Percentiles rank a stretch among this genome's conserved stretches.
Conservation (phyloP, 2,797 vertebrate species). For the Setipinna tenuifilis region DNA sequence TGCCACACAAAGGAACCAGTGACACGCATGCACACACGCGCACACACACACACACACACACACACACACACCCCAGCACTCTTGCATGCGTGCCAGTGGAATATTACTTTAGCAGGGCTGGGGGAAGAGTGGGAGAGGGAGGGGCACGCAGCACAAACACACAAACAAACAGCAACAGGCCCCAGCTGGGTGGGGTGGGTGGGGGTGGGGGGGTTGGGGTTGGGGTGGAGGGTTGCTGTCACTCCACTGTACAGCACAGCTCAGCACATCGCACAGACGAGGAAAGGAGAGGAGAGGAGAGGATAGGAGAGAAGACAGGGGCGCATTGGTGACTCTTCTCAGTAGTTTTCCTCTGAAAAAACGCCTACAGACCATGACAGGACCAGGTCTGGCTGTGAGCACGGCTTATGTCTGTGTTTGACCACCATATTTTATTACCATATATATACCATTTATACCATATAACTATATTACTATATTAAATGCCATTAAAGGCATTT, state of each 20-base stretch:
- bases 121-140: constrained; percentile 49
- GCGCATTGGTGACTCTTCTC: not conserved
- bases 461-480: not conserved
- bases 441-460: too few relatives aligned
- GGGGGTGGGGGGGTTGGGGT: constrained; percentile 19
- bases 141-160: constrained; percentile 57
- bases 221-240: constrained; percentile 30
- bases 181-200: constrained; percentile 48
- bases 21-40: not conserved
- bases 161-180: constrained; percentile 58
- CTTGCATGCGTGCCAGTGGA: constrained; percentile 58
- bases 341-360: constrained; percentile 1
- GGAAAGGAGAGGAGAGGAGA: not conserved
- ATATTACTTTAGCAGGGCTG: constrained; percentile 65
- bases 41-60: too few relatives aligned
- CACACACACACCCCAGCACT: not conserved
- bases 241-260: not conserved
- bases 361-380: not conserved
- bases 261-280: not conserved
- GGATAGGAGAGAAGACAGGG: not conserved
- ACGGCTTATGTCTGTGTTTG: not conserved
- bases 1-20: not conserved
- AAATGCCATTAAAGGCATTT: not conserved
- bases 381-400: not conserved
- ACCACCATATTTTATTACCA: not conserved